Evolutionary conservation across 2,797 vertebrate genomes (phyloP).

Genomic region (Phylloscopus collybita): DNA sequence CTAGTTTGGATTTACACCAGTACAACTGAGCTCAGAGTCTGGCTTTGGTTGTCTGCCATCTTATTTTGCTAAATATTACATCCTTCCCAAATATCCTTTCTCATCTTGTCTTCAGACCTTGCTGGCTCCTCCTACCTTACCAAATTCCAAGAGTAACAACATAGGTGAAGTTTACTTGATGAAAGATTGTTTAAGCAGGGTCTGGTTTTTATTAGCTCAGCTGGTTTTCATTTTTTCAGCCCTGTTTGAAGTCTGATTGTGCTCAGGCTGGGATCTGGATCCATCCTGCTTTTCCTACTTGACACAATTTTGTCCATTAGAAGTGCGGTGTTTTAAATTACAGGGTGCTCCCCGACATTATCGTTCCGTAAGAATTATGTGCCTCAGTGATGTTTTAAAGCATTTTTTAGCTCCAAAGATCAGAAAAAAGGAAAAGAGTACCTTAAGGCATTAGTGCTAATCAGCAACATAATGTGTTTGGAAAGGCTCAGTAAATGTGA

Average conservation of each 20-base stretch:
- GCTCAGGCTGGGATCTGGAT: constrained; percentile 18
- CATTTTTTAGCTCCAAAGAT: constrained; percentile 2
- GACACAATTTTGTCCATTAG: constrained; percentile 35
- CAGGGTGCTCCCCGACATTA: neutral
- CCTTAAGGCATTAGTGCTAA: constrained; percentile 23
- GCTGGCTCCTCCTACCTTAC: constrained; percentile 13
- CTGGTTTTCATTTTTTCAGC: constrained; percentile 30
- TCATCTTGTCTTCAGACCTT: neutral
- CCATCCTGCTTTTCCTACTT: constrained; percentile 8
- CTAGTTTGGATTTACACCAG: constrained; percentile 53
- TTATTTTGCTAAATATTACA: constrained; percentile 6
- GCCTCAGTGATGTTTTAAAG: constrained; percentile 41
- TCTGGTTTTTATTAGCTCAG: constrained; percentile 52
- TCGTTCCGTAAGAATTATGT: neutral
- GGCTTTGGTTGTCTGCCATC: constrained; percentile 2
- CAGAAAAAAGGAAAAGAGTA: constrained; percentile 22
- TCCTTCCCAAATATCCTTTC: neutral
- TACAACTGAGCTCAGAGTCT: constrained; percentile 34
- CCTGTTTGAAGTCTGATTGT: constrained; percentile 23
- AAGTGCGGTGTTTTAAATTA: constrained; percentile 46
- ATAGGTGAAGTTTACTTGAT: constrained; percentile 33
- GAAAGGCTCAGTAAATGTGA: neutral
- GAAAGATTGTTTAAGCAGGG: constrained; percentile 38
- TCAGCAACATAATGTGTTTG: neutral
- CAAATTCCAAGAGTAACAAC: constrained; percentile 36